These are phyloP conservation scores for Coenobita brevimanus DNA, from an alignment of 1,140 invertebrate genomes.

Conservation along the genomic window DNA sequence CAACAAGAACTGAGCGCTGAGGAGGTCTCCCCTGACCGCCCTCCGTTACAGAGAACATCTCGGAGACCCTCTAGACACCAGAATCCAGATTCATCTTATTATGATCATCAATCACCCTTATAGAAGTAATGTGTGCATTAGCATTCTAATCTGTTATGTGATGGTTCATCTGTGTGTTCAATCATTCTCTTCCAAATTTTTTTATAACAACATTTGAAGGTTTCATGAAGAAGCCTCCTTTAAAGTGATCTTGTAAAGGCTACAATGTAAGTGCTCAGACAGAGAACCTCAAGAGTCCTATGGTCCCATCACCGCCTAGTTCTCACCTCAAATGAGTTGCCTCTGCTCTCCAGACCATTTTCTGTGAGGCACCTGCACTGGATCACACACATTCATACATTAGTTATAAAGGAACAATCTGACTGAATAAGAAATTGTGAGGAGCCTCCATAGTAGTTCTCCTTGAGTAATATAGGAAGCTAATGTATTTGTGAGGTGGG, in stretches of 20 bases:
- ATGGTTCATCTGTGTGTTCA: slow-evolving; percentile 50
- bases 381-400: slow-evolving; percentile 22
- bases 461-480: neutral
- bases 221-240: slow-evolving; percentile 36
- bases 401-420: slow-evolving; percentile 4
- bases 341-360: too few species aligned
- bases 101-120: slow-evolving; percentile 63
- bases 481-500: slow-evolving; percentile 16
- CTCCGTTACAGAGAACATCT: slow-evolving; percentile 26
- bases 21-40: slow-evolving; percentile 40
- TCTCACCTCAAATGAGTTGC: slow-evolving; percentile 8
- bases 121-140: slow-evolving; percentile 57
- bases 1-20: slow-evolving; percentile 55
- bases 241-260: slow-evolving; percentile 11
- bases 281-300: slow-evolving; percentile 18
- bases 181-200: slow-evolving; percentile 45
- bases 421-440: slow-evolving; percentile 19
- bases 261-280: slow-evolving; percentile 13
- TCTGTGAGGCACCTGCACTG: neutral
- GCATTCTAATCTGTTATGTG: slow-evolving; percentile 54
- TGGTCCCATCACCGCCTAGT: slow-evolving; percentile 3
- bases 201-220: slow-evolving; percentile 29
- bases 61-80: slow-evolving; percentile 49
- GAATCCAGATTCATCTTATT: slow-evolving; percentile 51
- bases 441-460: neutral